Conservation (phyloP, 2,113 vertebrate genomes). For the Bufo gargarizans region DNA sequence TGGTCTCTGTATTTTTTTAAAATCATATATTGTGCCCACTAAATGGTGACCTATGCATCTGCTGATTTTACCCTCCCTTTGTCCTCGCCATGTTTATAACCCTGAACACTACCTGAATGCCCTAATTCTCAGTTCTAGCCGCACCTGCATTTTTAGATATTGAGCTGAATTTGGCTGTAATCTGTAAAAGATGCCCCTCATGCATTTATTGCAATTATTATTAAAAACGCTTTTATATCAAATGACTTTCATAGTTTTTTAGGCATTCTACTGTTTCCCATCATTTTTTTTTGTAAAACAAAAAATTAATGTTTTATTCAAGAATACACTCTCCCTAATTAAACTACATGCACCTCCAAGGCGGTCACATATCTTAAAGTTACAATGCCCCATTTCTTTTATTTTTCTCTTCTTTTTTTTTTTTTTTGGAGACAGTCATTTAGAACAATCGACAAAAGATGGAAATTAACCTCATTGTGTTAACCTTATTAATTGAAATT, state of each 20-base stretch:
- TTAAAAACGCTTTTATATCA: not conserved
- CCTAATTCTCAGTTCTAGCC: too few relatives aligned
- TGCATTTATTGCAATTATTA: not conserved
- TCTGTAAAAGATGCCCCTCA: not conserved
- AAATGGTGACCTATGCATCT: too few relatives aligned
- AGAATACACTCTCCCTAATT: not conserved
- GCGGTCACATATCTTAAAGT: conserved; percentile 40
- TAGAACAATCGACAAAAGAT: conserved; percentile 45
- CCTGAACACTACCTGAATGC: too few relatives aligned
- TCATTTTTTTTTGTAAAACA: not conserved
- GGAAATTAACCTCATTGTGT: conserved; percentile 53
- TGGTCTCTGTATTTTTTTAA: too few relatives aligned
- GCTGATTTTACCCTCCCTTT: too few relatives aligned
- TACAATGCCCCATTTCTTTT: conserved; percentile 24
- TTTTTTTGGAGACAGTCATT: conserved; percentile 3
- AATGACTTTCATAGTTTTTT: not conserved
- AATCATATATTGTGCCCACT: too few relatives aligned
- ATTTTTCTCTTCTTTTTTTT: not conserved
- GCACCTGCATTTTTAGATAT: not conserved
- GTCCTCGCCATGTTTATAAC: too few relatives aligned
- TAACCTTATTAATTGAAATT: conserved; percentile 53
- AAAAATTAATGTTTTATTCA: conserved; percentile 1
- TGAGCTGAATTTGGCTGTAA: not conserved
- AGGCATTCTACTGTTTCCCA: not conserved
- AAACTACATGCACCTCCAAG: not conserved